A percentile compares a stretch with the other conserved stretches of the same genome.
Conservation (phyloP, 2,888 invertebrate genomes). For the Drosophila fulvimacula region DNA sequence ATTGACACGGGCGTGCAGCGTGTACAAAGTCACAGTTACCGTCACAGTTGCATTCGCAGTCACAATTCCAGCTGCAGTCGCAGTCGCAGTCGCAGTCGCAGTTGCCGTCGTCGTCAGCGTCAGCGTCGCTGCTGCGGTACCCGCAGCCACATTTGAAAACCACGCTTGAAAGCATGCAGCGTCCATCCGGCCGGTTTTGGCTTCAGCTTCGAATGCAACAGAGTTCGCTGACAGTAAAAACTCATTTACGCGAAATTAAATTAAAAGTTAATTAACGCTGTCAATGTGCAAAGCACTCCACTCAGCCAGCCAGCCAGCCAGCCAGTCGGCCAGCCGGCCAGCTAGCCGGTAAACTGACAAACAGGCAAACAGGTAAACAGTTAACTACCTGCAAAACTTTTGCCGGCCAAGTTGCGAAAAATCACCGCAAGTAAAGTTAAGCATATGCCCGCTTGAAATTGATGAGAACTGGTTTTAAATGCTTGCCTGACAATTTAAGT, state of each 20-base stretch:
- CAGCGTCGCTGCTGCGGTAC: neutral
- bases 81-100: neutral
- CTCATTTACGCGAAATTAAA: slow-evolving; percentile 83
- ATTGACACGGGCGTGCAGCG: slow-evolving; percentile 77
- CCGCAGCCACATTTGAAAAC: slow-evolving; percentile 74
- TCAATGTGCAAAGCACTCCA: slow-evolving; percentile 82
- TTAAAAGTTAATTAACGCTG: slow-evolving; percentile 82
- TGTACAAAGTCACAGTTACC: slow-evolving; percentile 32
- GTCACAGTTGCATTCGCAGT: slow-evolving; percentile 10
- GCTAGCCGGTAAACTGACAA: neutral
- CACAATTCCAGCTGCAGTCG: neutral
- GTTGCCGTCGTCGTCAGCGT: neutral
- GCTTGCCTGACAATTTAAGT: slow-evolving; percentile 70
- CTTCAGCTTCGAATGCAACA: slow-evolving; percentile 64
- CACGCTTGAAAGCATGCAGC: slow-evolving; percentile 75
- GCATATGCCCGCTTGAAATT: slow-evolving; percentile 76
- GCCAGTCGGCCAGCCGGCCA: slow-evolving; percentile 1
- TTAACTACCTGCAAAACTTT: slow-evolving; percentile 67
- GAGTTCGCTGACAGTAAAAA: slow-evolving; percentile 82
- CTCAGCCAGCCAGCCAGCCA: slow-evolving; percentile 9
- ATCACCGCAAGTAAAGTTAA: slow-evolving; percentile 80
- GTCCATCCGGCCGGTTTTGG: slow-evolving; percentile 30
- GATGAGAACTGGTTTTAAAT: slow-evolving; percentile 80
- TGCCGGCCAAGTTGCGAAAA: slow-evolving; percentile 72
- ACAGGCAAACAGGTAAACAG: slow-evolving; percentile 34